Evolutionary conservation across 2,113 vertebrate genomes (phyloP), one percentile per base, ranked within the genome.

Genomic region (Entomyzon cyanotis): DNA sequence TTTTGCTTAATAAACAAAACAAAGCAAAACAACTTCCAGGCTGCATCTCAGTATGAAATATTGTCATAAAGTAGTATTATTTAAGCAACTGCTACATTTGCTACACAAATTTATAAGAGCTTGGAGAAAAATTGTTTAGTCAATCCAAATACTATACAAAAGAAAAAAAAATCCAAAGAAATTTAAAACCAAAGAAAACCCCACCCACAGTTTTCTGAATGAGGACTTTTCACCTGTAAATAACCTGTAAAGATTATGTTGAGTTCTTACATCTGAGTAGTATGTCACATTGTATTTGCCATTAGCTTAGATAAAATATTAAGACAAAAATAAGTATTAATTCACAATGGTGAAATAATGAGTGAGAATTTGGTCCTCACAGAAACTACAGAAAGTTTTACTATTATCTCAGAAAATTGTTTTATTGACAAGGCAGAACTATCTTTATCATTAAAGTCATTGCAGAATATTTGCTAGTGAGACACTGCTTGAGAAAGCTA

Each of bases 401-500:
- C 3, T 5, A 35, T 46, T 87, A 41, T 47, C 4, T 83, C 8
- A 69, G 16, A 49, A 11, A 64, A 64, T 58, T 37, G 4, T 73
- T 92, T 77, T n/a, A 23, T 39, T 80, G 28, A 33, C 6, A 28
- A 42, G 1, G 22, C 33, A 52, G 25, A 76, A 49, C 22, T 76
- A 7, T 15, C 13, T 58, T 81, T 62, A 35, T 12, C 0, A 0
- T 39, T 67, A 25, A 49, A 83, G 11, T 60, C 1, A n/a, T 15
- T 56, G 25, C 10, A 20, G 15, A 58, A 76, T 62, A 69, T 35
- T 83, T 27, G 31, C n/a, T 41, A 75, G 30, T 1, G 6, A 9
- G 25, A 9, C 9, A 39, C 13, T n/a, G 21, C 17, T 84, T n/a
- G 47, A 75, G 23, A 93, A 82, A 90, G 19, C 10, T 75, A 31